Conservation (phyloP, 2,797 vertebrate genomes). For the Rhinogobio ventralis region DNA sequence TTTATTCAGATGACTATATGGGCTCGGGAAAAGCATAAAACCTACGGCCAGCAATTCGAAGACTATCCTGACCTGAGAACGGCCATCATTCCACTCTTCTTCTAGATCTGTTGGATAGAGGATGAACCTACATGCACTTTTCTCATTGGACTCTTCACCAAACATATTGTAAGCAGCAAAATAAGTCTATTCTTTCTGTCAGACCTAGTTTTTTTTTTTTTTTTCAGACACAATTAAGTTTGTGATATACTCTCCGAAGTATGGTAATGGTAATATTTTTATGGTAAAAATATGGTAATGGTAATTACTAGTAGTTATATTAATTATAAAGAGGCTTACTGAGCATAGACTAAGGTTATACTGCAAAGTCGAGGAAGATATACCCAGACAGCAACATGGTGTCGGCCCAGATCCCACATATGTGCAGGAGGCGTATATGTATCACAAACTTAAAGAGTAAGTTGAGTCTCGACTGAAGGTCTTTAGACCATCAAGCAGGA, state of each 20-base stretch:
- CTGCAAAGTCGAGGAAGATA: background rate
- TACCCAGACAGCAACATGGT: no score
- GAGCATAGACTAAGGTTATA: background rate
- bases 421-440: background rate
- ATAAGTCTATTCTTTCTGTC: background rate
- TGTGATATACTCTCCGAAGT: constrained; percentile 8
- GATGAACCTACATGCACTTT: constrained; percentile 15
- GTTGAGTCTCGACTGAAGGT: background rate
- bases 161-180: constrained; percentile 3
- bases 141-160: background rate
- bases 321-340: background rate
- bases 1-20: constrained; percentile 80
- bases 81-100: constrained; percentile 76
- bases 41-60: constrained; percentile 82
- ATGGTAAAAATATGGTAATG: background rate
- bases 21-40: constrained; percentile 79
- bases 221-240: background rate
- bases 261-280: background rate
- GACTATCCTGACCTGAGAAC: constrained; percentile 77
- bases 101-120: constrained; percentile 65
- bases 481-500: background rate
- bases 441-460: background rate
- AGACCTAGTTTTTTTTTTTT: background rate
- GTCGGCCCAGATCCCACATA: no score
- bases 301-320: constrained; percentile 3